phyloP scores from a whole-genome alignment of 2,113 vertebrate genomes.

The Hymenochirus boettgeri region DNA sequence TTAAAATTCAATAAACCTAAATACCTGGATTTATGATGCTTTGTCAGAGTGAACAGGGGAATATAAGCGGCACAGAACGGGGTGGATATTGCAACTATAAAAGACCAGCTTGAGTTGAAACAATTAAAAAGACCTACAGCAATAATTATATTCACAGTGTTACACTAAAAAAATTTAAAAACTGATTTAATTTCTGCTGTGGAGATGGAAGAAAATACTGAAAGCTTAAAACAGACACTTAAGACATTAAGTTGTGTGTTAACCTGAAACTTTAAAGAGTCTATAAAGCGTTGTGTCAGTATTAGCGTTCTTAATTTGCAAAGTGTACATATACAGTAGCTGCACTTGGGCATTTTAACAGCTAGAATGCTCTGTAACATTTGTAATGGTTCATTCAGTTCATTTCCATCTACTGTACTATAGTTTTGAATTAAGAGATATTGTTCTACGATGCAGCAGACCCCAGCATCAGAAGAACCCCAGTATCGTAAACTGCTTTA shows the following conservation, averaged over 20 bases:
- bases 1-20: slow-evolving; percentile 82
- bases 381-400: slow-evolving; percentile 42
- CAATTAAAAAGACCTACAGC: slow-evolving; percentile 71
- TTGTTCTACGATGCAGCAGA: slow-evolving; percentile 29
- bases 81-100: slow-evolving; percentile 70
- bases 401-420: slow-evolving; percentile 41
- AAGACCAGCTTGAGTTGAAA: slow-evolving; percentile 73
- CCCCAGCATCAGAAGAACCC: background rate
- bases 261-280: slow-evolving; percentile 64
- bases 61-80: slow-evolving; percentile 65
- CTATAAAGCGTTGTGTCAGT: slow-evolving; percentile 48
- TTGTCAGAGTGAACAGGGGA: slow-evolving; percentile 71
- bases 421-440: slow-evolving; percentile 32
- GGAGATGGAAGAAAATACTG: slow-evolving; percentile 65
- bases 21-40: slow-evolving; percentile 79
- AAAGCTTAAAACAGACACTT: slow-evolving; percentile 68
- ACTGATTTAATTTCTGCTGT: slow-evolving; percentile 76
- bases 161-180: slow-evolving; percentile 83
- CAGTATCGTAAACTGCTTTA: background rate
- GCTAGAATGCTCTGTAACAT: slow-evolving; percentile 32
- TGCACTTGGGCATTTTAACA: slow-evolving; percentile 46
- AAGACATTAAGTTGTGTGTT: slow-evolving; percentile 62
- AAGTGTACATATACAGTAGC: slow-evolving; percentile 43
- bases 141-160: slow-evolving; percentile 74
- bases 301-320: slow-evolving; percentile 49